A percentile compares a stretch with the other conserved stretches of the same genome.
phyloP scores from a whole-genome alignment of 1,140 invertebrate genomes.

The Ceratoteleas bidentatus region DNA sequence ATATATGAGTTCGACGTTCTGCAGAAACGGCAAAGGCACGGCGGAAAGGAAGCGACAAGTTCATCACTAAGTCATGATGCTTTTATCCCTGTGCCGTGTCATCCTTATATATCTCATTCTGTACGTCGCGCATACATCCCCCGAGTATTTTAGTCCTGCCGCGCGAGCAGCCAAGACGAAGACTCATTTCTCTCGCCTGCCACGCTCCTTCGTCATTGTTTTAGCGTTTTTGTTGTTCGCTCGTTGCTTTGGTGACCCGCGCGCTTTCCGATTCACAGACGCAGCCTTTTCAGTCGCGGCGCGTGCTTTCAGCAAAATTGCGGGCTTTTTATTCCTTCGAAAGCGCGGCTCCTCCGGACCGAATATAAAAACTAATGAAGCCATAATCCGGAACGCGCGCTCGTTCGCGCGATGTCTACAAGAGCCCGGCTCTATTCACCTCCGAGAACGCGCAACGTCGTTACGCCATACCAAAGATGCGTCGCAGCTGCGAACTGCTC shows the following conservation, averaged over 20 bases:
- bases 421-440: no score
- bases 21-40: slow-evolving; percentile 58
- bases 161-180: slow-evolving; percentile 11
- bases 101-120: slow-evolving; percentile 64
- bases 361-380: no score
- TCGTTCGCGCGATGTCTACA: no score
- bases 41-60: slow-evolving; percentile 65
- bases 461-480: no score
- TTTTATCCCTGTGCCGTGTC: slow-evolving; percentile 74
- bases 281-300: slow-evolving; percentile 13
- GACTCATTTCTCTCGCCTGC: slow-evolving; percentile 45
- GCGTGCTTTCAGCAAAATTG: slow-evolving; percentile 55
- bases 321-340: slow-evolving; percentile 5
- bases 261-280: slow-evolving; percentile 31
- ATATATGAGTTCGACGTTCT: slow-evolving; percentile 61
- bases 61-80: slow-evolving; percentile 80
- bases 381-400: no score
- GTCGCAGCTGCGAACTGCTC: no score
- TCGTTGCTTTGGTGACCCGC: slow-evolving; percentile 28
- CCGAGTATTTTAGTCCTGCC: slow-evolving; percentile 53
- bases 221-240: slow-evolving; percentile 25
- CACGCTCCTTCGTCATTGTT: slow-evolving; percentile 36
- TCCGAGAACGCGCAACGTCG: no score
- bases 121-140: slow-evolving; percentile 48
- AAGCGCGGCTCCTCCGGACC: no score